phyloP scores from a whole-genome alignment of 1,140 invertebrate species.

The Chrysoperla carnea region DNA sequence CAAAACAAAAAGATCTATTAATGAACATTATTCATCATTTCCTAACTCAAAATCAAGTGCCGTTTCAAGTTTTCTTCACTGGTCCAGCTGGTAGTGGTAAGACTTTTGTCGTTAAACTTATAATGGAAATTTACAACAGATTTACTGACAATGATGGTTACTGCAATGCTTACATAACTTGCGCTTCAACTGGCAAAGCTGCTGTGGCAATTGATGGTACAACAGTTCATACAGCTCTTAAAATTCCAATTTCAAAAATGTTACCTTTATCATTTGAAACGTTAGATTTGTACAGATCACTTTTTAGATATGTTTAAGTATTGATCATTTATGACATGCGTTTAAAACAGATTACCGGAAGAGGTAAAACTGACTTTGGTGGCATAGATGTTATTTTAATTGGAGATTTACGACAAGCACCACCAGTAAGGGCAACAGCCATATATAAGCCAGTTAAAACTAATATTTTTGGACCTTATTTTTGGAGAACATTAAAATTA shows the following conservation, averaged over 20 bases:
- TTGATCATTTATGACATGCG: constrained; percentile 7
- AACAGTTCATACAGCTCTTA: constrained; percentile 16
- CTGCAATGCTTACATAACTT: constrained; percentile 10
- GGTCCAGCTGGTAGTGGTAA: constrained; percentile 9
- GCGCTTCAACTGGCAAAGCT: constrained; percentile 21
- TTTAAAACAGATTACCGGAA: constrained; percentile 11
- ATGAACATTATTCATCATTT: background rate
- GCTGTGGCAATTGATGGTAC: constrained; percentile 17
- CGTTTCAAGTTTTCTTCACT: constrained; percentile 5
- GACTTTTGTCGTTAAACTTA: constrained; percentile 12
- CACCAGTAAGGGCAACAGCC: constrained; percentile 13
- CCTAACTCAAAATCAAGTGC: background rate
- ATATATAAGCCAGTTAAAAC: constrained; percentile 10
- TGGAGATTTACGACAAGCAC: constrained; percentile 9
- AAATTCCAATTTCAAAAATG: constrained; percentile 5
- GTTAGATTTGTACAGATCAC: constrained; percentile 7
- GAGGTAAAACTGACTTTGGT: constrained; percentile 7
- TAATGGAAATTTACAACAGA: constrained; percentile 16
- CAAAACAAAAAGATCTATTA: constrained; percentile 3
- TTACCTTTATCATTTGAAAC: constrained; percentile 9
- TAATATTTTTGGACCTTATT: constrained; percentile 10
- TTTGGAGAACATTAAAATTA: constrained; percentile 12
- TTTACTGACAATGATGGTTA: constrained; percentile 7
- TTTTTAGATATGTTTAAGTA: constrained; percentile 9
- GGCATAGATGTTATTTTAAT: constrained; percentile 10